Evolutionary conservation across 2,888 invertebrate species (phyloP).

Genomic region (Elmis aenea): DNA sequence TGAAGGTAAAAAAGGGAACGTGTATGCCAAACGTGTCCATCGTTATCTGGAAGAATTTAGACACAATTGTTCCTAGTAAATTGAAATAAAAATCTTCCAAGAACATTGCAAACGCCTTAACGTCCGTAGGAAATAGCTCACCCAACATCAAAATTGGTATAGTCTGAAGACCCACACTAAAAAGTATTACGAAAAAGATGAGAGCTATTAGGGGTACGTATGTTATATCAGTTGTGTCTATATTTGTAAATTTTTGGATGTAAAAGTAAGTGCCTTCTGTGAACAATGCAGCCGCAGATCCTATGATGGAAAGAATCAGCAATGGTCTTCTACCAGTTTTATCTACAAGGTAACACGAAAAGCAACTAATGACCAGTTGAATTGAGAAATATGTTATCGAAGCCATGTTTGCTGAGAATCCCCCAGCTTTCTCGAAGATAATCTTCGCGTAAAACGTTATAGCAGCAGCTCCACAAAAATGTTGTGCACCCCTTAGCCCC

Average conservation of each 20-base stretch:
- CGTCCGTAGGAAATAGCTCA: conserved; percentile 51
- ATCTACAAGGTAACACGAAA: conserved; percentile 56
- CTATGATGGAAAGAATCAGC: conserved; percentile 50
- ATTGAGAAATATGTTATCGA: conserved; percentile 54
- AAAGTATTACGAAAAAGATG: conserved; percentile 46
- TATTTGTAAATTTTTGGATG: conserved; percentile 35
- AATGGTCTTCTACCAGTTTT: conserved; percentile 59
- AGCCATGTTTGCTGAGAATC: conserved; percentile 48
- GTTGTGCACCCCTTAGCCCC: conserved; percentile 54
- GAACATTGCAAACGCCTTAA: conserved; percentile 51
- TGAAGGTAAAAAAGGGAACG: conserved; percentile 62
- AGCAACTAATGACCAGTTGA: conserved; percentile 52
- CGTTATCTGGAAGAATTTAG: conserved; percentile 47
- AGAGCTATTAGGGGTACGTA: conserved; percentile 53
- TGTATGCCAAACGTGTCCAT: conserved; percentile 56
- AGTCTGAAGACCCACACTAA: conserved; percentile 48
- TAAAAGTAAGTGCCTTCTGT: conserved; percentile 44
- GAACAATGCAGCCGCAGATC: conserved; percentile 38
- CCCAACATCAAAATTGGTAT: conserved; percentile 48
- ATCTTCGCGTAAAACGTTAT: conserved; percentile 56
- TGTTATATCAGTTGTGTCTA: conserved; percentile 33
- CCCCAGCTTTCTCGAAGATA: conserved; percentile 51
- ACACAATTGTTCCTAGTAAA: conserved; percentile 43
- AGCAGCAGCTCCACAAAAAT: conserved; percentile 57
- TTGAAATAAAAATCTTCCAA: conserved; percentile 49